A percentile compares a stretch with the other conserved stretches of the same genome.
Conservation (phyloP, 2,797 vertebrate genomes). For the Betta splendens region DNA sequence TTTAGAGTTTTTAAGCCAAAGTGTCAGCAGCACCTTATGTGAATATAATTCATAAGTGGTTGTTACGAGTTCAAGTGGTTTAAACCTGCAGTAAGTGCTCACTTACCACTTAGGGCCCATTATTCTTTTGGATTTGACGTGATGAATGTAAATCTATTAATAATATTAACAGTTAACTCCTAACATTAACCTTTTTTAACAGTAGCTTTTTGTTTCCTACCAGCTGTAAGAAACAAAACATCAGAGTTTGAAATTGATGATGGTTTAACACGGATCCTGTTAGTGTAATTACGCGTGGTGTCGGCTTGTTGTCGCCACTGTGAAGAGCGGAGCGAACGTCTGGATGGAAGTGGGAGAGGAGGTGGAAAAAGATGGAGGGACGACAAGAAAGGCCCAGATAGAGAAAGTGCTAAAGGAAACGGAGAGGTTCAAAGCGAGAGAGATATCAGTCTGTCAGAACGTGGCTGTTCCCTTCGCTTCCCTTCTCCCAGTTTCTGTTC, state of each 20-base stretch:
- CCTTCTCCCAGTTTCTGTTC: conserved; percentile 72
- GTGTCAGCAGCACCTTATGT: conserved; percentile 3
- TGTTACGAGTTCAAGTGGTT: conserved; percentile 1
- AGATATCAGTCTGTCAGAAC: conserved; percentile 74
- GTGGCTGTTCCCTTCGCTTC: conserved; percentile 48
- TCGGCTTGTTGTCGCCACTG: conserved; percentile 17
- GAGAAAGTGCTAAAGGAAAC: conserved; percentile 53
- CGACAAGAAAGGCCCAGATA: conserved; percentile 32
- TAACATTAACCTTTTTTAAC: too few species aligned
- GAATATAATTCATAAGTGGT: not conserved
- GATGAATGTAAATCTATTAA: not conserved
- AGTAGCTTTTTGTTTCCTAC: too few species aligned
- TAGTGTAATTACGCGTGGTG: not conserved
- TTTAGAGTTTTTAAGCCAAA: not conserved
- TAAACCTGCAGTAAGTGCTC: not conserved
- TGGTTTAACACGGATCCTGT: not conserved
- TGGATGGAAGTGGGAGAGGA: conserved; percentile 33
- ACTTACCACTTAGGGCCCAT: not conserved
- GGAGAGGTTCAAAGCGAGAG: conserved; percentile 67
- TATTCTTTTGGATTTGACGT: not conserved
- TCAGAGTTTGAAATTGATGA: not conserved
- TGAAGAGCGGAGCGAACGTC: conserved; percentile 28
- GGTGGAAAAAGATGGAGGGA: conserved; percentile 41
- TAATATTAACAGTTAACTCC: not conserved
- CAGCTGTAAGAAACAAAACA: not conserved